Evolutionary conservation across 2,113 vertebrate species (phyloP).

Genomic region (Platycercus adscitus): DNA sequence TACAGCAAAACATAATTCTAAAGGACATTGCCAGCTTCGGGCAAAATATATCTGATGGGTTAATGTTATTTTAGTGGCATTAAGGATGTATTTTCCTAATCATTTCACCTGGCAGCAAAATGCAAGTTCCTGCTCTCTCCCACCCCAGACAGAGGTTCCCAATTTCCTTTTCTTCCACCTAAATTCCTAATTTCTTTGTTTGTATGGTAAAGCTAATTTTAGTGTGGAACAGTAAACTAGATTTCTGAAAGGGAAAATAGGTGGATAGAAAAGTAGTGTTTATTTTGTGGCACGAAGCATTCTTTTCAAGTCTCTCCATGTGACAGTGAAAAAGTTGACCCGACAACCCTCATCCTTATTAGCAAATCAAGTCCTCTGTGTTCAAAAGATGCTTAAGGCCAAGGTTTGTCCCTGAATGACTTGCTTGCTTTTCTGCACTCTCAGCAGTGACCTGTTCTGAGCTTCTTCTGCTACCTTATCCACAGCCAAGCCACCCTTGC

Average conservation of each 20-base stretch:
- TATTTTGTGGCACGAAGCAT: not conserved
- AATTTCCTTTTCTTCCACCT: not conserved
- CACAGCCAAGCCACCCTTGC: not conserved
- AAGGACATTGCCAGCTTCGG: constrained; percentile 22
- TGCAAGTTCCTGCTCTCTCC: not conserved
- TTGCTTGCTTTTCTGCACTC: not conserved
- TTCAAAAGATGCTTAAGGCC: not conserved
- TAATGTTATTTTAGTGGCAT: constrained; percentile 30
- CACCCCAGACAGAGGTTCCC: not conserved
- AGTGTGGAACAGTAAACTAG: not conserved
- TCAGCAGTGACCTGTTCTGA: not conserved
- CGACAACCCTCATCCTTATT: not conserved
- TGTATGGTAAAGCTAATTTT: not conserved
- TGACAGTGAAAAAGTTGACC: not conserved
- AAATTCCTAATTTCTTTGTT: not conserved
- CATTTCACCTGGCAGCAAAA: constrained; percentile 14
- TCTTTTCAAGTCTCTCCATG: not conserved
- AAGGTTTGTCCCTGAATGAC: not conserved
- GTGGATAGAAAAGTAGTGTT: not conserved
- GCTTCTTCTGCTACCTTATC: not conserved
- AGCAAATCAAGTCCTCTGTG: not conserved
- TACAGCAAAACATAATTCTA: constrained; percentile 6
- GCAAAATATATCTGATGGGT: constrained; percentile 31
- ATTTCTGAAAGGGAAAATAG: not conserved
- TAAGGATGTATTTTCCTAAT: constrained; percentile 19